Conservation (phyloP, 92 coral and sea anemone species). For the Isaurus tuberculatus region DNA sequence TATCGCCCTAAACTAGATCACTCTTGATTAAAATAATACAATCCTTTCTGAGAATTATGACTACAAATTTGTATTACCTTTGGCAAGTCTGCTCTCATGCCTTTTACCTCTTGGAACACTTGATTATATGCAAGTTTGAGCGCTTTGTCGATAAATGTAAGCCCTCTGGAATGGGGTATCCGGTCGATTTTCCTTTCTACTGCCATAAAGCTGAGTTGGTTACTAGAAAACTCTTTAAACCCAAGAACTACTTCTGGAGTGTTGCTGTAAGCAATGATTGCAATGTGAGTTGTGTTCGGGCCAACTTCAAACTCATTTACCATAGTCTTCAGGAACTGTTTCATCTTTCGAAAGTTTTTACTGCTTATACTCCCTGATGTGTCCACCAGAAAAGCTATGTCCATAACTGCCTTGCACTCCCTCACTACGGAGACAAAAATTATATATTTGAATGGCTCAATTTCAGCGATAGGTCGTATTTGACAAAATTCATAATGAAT, state of each 20-base stretch:
- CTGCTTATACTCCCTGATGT: constrained; percentile 48
- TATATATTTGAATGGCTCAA: neutral
- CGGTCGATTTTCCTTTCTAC: constrained; percentile 12
- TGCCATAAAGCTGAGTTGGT: constrained; percentile 12
- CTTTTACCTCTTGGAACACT: constrained; percentile 12
- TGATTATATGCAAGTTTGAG: constrained; percentile 17
- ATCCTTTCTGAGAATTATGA: no score
- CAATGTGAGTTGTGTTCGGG: constrained; percentile 19
- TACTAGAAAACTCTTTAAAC: constrained; percentile 12
- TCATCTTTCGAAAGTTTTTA: constrained; percentile 47
- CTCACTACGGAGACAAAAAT: neutral
- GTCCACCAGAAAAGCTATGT: constrained; percentile 34
- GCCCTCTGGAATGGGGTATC: constrained; percentile 33
- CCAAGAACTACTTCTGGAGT: constrained; percentile 11
- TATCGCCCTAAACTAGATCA: no score
- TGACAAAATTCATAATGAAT: no score
- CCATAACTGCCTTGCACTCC: constrained; percentile 14
- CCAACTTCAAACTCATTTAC: constrained; percentile 37
- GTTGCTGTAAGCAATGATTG: constrained; percentile 36
- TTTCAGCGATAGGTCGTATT: no score
- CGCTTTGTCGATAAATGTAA: constrained; percentile 38
- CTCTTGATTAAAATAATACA: no score
- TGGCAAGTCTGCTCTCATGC: constrained; percentile 27
- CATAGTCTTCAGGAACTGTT: constrained; percentile 17
- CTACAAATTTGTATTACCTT: neutral